These are phyloP conservation scores for Gallirallus australis DNA, from an alignment of 2,797 vertebrate genomes.

Conservation along the genomic window DNA sequence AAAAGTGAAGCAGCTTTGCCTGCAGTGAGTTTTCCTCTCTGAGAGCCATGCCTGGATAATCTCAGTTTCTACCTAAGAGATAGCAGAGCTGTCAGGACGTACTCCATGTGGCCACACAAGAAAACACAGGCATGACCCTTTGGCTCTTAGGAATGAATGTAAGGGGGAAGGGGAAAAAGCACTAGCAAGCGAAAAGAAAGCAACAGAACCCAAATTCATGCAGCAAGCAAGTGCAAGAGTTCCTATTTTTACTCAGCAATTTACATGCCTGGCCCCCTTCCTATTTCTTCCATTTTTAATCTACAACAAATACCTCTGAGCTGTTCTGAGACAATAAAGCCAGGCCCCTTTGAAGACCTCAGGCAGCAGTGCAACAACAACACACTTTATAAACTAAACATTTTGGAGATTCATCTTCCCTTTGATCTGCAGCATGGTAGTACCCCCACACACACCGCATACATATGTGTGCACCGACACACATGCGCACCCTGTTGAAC, in stretches of 20 bases:
- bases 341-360: slow-evolving; percentile 47
- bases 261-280: not conserved
- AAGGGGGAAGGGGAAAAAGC: not conserved
- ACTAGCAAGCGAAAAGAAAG: not conserved
- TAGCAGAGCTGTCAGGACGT: slow-evolving; percentile 54
- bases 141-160: not conserved
- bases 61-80: slow-evolving; percentile 56
- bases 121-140: slow-evolving; percentile 49
- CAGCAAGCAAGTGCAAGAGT: slow-evolving; percentile 12
- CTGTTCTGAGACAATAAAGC: slow-evolving; percentile 46
- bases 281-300: slow-evolving; percentile 54
- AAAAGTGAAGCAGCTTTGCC: not conserved
- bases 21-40: slow-evolving; percentile 12
- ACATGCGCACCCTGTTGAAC: not conserved
- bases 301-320: slow-evolving; percentile 35
- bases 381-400: slow-evolving; percentile 34
- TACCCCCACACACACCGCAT: not conserved
- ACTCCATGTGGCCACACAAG: slow-evolving; percentile 29
- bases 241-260: slow-evolving; percentile 42
- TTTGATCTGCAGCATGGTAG: slow-evolving; percentile 53
- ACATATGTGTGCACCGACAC: fast-evolving
- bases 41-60: slow-evolving; percentile 54
- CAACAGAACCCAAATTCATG: slow-evolving; percentile 12
- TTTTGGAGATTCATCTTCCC: slow-evolving; percentile 1
- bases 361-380: slow-evolving; percentile 11